Evolutionary conservation across 2,113 vertebrate species (phyloP).

Genomic region (Eulacestoma nigropectus): DNA sequence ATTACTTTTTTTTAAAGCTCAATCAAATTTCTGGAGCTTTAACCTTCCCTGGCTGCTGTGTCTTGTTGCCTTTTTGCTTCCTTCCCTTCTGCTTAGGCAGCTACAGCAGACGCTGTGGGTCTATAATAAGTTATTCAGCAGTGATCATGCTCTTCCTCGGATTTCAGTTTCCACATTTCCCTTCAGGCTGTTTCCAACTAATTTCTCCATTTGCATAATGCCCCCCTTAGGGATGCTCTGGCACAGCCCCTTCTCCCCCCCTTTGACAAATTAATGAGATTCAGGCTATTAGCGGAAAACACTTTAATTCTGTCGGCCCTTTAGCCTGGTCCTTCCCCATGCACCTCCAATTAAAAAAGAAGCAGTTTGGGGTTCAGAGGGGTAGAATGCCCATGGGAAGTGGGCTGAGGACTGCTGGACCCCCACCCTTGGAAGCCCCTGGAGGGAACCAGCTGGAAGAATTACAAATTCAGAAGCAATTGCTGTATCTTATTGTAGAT

Average conservation of each 20-base stretch:
- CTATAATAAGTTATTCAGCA: constrained; percentile 50
- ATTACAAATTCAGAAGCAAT: background rate
- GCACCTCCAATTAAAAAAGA: background rate
- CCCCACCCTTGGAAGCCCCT: background rate
- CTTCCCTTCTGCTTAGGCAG: background rate
- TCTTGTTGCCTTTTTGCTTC: background rate
- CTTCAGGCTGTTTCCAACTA: constrained; percentile 55
- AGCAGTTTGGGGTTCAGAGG: background rate
- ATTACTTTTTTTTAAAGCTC: background rate
- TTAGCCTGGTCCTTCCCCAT: background rate
- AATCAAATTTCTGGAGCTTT: background rate
- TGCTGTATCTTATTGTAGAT: background rate
- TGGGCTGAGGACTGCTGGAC: background rate
- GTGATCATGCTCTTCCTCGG: background rate
- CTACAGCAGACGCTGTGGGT: background rate
- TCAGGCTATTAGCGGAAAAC: background rate
- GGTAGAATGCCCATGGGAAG: fast-evolving
- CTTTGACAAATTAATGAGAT: constrained; percentile 19
- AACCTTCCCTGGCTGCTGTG: background rate
- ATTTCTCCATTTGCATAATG: constrained; percentile 55
- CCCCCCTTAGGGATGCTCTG: constrained; percentile 13
- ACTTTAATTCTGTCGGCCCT: background rate
- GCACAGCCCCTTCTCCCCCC: background rate
- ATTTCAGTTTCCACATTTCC: constrained; percentile 58
- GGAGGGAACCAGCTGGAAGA: background rate